phyloP scores from a whole-genome alignment of 2,113 vertebrate species.

The Dermatemys mawii region DNA sequence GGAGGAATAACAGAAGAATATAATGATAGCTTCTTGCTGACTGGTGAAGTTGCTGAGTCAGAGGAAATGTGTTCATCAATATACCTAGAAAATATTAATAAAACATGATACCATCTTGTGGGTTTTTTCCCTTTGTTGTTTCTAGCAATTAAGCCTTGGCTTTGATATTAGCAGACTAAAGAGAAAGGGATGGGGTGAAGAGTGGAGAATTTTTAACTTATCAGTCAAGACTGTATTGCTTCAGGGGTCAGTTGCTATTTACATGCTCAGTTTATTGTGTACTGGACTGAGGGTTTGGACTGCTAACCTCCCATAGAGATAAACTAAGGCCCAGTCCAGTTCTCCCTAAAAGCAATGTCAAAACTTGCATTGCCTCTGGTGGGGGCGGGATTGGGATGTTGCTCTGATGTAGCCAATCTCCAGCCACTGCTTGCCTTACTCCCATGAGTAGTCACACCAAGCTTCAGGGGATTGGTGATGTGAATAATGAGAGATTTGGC shows the following conservation, averaged over 20 bases:
- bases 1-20: background rate
- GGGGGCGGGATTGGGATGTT: accelerated
- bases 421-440: background rate
- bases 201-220: background rate
- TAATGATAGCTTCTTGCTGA: background rate
- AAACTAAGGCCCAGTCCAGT: constrained; percentile 5
- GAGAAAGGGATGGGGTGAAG: background rate
- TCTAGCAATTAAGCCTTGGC: background rate
- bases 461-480: background rate
- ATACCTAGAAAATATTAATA: background rate
- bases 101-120: background rate
- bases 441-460: background rate
- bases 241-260: constrained; percentile 5
- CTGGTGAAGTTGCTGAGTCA: constrained; percentile 2
- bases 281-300: background rate
- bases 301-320: constrained; percentile 5
- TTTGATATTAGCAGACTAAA: background rate
- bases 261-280: constrained; percentile 14
- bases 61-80: background rate
- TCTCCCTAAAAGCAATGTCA: background rate
- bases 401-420: background rate
- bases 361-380: background rate
- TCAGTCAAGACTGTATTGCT: background rate
- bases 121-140: background rate
- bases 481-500: background rate